Evolutionary conservation across 35 echinoderm and acorn worm genomes (phyloP).

Genomic region (Diadema setosum): DNA sequence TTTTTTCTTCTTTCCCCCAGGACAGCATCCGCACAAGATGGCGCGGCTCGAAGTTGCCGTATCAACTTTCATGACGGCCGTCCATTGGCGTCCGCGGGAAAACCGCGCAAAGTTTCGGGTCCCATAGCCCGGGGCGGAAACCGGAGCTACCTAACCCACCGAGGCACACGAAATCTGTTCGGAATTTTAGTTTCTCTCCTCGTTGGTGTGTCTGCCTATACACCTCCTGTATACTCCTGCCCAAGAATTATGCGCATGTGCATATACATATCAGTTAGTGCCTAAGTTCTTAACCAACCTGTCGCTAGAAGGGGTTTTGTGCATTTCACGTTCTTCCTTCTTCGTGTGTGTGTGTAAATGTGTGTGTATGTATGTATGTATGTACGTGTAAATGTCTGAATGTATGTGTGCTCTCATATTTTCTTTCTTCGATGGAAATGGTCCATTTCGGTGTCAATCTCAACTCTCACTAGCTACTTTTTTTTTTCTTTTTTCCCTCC

Average conservation of each 20-base stretch:
- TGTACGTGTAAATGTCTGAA: too few species aligned
- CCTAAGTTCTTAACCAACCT: not conserved
- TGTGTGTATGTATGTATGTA: too few species aligned
- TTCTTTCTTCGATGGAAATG: too few species aligned
- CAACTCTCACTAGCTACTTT: not conserved
- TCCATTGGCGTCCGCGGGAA: not conserved
- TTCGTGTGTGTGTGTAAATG: too few species aligned
- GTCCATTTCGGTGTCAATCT: not conserved
- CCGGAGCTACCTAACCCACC: not conserved
- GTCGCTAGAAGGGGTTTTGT: not conserved
- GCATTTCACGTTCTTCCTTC: not conserved
- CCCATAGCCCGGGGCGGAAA: constrained; percentile 6
- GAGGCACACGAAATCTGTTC: not conserved
- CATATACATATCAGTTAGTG: not conserved
- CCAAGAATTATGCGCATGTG: too few species aligned
- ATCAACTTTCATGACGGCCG: not conserved
- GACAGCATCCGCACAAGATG: not conserved
- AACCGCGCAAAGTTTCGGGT: not conserved
- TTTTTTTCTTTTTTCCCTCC: not conserved
- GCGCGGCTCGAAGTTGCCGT: not conserved
- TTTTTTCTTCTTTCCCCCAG: too few species aligned
- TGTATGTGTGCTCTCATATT: too few species aligned
- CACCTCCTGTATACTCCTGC: too few species aligned
- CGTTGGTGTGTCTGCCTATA: too few species aligned
- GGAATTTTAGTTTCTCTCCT: too few species aligned